Base-by-base conservation (phyloP, 2,797 vertebrate species). In the Ctenopoma multispine region DNA sequence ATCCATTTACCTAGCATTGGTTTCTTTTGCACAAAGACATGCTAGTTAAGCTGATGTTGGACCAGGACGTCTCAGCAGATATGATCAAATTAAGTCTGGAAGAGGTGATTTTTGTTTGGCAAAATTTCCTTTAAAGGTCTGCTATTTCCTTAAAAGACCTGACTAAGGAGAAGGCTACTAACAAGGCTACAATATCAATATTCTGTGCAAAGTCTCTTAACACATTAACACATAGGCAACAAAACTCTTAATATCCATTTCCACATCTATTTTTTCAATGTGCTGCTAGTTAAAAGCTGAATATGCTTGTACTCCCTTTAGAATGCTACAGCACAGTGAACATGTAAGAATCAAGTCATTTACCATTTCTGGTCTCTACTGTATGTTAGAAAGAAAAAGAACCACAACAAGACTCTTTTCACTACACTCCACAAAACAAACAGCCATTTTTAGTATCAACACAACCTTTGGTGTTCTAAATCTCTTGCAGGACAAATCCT, bases 401-500 rank as follows among this genome's bases (percentile, higher is more conserved):
- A 34, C 31, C 4, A 6, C 31, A 34, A 34, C 31, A 24, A 7
- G 31, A 34, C 31, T 36, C 9, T 11, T 14, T 41, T 41, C 4
- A 18, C 41, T 43, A 0, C 15, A 43, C 1, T 6, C 5, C 5
- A 43, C 36, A 38, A 31, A 63, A 47, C 27, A 23, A 43, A 44
- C 9, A 20, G 13, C 12, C 43, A 60, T 44, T 40, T 29, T 40
- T 21, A 29, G 7, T 20, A 23, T 14, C 17, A 59, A 38, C 57
- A 61, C 7, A 38, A 55, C 17, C 21, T 60, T 13, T 51, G 12
- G 1, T 60, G 36, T 40, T 62, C 20, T 50, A 54, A 76, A 80
- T 61, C 46, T 81, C 61, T 31, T 41, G 13, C 13, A 41, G 38
- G 8, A 57, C 40, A 63, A 62, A 75, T 61, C 67, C 3, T 0